Conservation (phyloP, 2,888 invertebrate genomes). For the Habrosyne pyritoides region DNA sequence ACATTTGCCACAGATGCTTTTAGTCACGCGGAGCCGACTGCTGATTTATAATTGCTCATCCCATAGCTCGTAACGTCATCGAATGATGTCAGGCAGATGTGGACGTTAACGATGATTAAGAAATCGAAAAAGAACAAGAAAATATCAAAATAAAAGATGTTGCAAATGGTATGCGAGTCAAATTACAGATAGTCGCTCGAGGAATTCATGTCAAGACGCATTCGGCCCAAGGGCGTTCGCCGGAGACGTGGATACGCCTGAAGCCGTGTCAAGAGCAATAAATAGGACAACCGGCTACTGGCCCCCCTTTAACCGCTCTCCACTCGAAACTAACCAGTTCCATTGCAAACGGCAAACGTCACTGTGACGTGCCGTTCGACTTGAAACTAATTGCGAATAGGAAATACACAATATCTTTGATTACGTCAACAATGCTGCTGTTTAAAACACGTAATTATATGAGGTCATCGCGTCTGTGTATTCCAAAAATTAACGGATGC, state of each 20-base stretch:
- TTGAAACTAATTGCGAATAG: neutral
- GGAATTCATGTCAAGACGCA: constrained; percentile 45
- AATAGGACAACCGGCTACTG: constrained; percentile 24
- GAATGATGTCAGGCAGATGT: neutral
- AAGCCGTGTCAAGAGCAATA: constrained; percentile 36
- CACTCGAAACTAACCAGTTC: constrained; percentile 9
- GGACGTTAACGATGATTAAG: neutral
- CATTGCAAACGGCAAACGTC: neutral
- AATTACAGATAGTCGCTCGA: constrained; percentile 18
- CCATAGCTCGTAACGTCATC: neutral
- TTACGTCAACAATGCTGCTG: neutral
- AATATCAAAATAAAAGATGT: constrained; percentile 14
- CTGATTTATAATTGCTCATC: neutral
- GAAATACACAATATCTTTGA: neutral
- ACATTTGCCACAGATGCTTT: neutral
- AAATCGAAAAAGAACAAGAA: neutral
- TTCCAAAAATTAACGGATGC: neutral
- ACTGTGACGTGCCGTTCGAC: neutral
- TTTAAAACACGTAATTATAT: constrained; percentile 1
- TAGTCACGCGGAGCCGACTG: neutral
- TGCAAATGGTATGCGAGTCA: constrained; percentile 11
- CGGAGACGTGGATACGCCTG: constrained; percentile 13
- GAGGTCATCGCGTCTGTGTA: neutral
- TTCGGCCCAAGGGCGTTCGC: constrained; percentile 51
- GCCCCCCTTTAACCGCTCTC: constrained; percentile 10